Evolutionary conservation across 2,113 vertebrate species (phyloP).

Genomic region (Microtus oregoni): DNA sequence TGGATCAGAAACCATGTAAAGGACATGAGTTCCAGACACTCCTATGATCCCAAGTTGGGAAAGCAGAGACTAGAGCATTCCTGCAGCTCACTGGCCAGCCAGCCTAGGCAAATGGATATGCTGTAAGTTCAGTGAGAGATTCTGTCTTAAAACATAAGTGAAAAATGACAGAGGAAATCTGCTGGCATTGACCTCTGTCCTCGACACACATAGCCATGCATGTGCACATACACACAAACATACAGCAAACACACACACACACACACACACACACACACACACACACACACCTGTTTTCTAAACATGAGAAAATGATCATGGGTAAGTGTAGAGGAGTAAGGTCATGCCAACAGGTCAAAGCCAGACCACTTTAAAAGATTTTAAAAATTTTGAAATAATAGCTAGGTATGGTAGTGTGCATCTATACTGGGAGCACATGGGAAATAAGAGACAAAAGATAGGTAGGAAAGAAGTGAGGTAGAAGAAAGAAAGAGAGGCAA

Average conservation of each 20-base stretch:
- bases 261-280: no score
- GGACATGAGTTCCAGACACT: not conserved
- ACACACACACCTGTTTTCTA: not conserved
- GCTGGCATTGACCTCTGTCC: not conserved
- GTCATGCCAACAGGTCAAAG: not conserved
- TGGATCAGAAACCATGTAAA: not conserved
- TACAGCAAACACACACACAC: not conserved
- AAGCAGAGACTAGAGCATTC: not conserved
- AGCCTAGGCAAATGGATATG: no score
- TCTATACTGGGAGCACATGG: not conserved
- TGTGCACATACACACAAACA: not conserved
- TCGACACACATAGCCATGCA: not conserved
- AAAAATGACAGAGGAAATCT: no score
- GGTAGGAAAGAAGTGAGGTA: not conserved
- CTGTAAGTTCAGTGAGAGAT: not conserved
- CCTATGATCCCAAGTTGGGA: not conserved
- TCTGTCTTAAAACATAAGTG: no score
- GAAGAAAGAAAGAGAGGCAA: no score
- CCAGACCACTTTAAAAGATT: not conserved
- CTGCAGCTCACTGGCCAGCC: not conserved
- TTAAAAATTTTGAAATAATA: not conserved
- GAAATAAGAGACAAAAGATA: not conserved
- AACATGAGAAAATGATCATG: not conserved
- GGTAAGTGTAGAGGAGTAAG: constrained; percentile 4
- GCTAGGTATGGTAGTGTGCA: not conserved